Percentiles rank a stretch among this genome's conserved stretches.
Conservation (phyloP, 2,888 invertebrate genomes). For the Microctonus brassicae region DNA sequence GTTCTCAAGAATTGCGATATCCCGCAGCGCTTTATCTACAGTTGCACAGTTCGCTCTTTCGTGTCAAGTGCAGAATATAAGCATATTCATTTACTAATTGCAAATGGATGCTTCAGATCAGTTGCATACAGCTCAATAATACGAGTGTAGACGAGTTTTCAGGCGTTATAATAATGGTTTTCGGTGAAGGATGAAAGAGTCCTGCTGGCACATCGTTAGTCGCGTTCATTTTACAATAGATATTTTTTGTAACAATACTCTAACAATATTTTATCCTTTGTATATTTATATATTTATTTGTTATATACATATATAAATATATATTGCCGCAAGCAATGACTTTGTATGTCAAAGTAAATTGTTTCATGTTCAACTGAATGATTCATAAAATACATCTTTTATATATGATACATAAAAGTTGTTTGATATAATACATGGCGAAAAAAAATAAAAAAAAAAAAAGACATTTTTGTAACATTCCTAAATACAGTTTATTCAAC, state of each 20-base stretch:
- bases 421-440: not conserved
- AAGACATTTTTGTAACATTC: not conserved
- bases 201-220: conserved; percentile 4
- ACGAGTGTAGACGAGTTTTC: not conserved
- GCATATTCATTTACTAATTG: conserved; percentile 55
- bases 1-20: not conserved
- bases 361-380: not conserved
- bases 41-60: conserved; percentile 8
- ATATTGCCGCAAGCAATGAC: not conserved
- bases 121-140: not conserved
- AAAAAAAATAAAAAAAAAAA: not conserved
- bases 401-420: not conserved
- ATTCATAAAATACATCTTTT: not conserved
- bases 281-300: not conserved
- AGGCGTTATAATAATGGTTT: conserved; percentile 22
- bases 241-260: conserved; percentile 14
- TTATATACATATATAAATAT: not conserved
- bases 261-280: not conserved
- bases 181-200: conserved; percentile 25
- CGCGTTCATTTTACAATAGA: conserved; percentile 16
- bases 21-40: conserved; percentile 1
- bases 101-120: conserved; percentile 52
- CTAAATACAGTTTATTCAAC: not conserved
- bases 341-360: not conserved
- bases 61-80: conserved; percentile 40